Evolutionary conservation across 2,113 vertebrate species (phyloP).

Genomic region (Mesitornis unicolor): DNA sequence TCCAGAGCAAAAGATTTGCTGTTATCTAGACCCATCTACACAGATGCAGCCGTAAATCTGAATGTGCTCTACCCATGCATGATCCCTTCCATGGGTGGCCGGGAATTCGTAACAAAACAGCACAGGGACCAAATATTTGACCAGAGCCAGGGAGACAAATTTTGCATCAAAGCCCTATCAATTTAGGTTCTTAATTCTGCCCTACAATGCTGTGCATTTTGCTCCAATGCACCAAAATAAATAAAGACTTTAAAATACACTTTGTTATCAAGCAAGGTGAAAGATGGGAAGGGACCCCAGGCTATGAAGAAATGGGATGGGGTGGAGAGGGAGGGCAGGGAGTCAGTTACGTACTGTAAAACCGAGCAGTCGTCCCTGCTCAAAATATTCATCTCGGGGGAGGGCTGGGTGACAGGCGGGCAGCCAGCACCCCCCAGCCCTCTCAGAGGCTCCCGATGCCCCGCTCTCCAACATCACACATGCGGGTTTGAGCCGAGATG

Average conservation of each 20-base stretch:
- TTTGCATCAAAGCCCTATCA: neutral
- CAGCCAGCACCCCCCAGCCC: neutral
- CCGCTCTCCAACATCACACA: neutral
- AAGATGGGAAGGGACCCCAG: neutral
- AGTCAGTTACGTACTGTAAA: neutral
- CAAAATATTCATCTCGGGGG: neutral
- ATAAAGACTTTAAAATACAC: neutral
- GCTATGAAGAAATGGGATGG: neutral
- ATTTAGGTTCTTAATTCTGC: neutral
- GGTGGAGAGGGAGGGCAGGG: neutral
- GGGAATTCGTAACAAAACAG: conserved; percentile 17
- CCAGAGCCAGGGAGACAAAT: neutral
- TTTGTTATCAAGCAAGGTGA: neutral
- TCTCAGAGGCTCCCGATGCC: neutral
- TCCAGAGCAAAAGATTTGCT: conserved; percentile 36
- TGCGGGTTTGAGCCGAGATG: neutral
- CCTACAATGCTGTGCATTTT: fast-evolving
- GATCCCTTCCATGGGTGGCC: conserved; percentile 30
- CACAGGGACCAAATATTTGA: neutral
- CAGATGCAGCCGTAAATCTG: neutral
- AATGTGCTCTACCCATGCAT: neutral
- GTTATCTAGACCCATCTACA: conserved; percentile 48
- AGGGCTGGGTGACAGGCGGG: neutral
- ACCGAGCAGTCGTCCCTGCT: neutral
- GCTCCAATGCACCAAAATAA: neutral